Base-by-base conservation (phyloP, 2,113 vertebrate species). In the Neogobius melanostomus region DNA sequence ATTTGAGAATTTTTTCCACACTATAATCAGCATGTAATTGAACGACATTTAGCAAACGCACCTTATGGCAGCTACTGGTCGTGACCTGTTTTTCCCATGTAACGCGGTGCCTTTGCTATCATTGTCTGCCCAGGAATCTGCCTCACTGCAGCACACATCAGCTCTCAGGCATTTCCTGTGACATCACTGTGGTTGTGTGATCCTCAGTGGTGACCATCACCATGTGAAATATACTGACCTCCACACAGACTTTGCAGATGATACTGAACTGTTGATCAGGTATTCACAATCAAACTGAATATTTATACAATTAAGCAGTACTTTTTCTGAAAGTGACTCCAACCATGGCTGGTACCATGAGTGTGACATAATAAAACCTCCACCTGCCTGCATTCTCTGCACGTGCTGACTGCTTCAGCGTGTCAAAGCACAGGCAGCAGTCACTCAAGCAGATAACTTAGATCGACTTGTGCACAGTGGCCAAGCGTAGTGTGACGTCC, bases 121-220 rank as follows among this genome's bases (percentile, higher is more conserved):
- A 75, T 68, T 72, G 63, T 61, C 74, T 72, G 69, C 66, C 53
- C 75, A 75, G 79, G 76, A 86, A 86, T 85, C 69, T 83, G 60
- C 62, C 60, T 44, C 54, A 73, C 67, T 57, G 63, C 75, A 74
- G 72, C 72, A 66, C 81, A 86, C 77, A 79, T 91, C 81, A 90
- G 72, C 78, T 57, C 64, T 71, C 72, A 83, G 84, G 85, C 77
- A 91, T 92, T 91, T 92, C 90, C 87, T 89, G 74, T 86, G 84
- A 87, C 80, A 85, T 88, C 81, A 90, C 61, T 75, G 51, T 56
- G 72, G 71, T 82, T 83, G 80, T 81, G 62, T 76, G 88, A 85
- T 80, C 85, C 71, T 71, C 54, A 42, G 48, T 73, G 74, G 52
- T 53, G 16, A 46, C 28, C 11, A 10, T 17, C 50, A 60, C 68